Evolutionary conservation across 2,113 vertebrate species (phyloP).

Genomic region (Rhabdornis inornatus): DNA sequence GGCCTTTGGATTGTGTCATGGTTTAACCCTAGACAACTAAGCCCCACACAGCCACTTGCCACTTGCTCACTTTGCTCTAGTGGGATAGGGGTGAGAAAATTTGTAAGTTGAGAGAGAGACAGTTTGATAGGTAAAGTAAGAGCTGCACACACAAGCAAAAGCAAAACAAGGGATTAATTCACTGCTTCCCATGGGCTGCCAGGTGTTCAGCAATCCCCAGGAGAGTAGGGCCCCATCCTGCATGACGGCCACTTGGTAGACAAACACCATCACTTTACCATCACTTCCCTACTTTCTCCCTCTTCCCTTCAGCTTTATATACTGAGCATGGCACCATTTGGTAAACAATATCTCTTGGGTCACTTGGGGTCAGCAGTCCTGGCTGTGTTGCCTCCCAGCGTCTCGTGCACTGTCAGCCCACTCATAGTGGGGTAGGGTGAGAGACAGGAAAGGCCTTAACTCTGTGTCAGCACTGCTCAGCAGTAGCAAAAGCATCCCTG

Average conservation of each 20-base stretch:
- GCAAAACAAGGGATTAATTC: not conserved
- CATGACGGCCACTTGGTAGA: accelerated
- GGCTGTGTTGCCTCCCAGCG: not conserved
- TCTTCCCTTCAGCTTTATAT: not conserved
- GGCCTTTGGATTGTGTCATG: not conserved
- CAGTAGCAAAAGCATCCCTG: not conserved
- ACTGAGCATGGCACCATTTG: not conserved
- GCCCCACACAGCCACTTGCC: accelerated
- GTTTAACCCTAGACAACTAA: not conserved
- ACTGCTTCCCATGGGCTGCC: accelerated
- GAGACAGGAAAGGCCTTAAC: not conserved
- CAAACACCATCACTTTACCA: accelerated
- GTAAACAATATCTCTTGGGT: not conserved
- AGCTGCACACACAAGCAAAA: not conserved
- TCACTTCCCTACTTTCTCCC: not conserved
- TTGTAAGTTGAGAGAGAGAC: not conserved
- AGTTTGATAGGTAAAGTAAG: not conserved
- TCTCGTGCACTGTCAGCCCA: not conserved
- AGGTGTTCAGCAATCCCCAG: not conserved
- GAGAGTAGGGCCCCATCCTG: not conserved
- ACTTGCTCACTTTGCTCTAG: accelerated
- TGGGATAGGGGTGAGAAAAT: not conserved
- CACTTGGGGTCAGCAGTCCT: not conserved
- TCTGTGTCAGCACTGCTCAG: not conserved
- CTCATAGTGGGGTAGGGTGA: not conserved